Evolutionary conservation across 2,113 vertebrate genomes (phyloP), one percentile per base, ranked within the genome.

Genomic region (Semnornis frantzii): DNA sequence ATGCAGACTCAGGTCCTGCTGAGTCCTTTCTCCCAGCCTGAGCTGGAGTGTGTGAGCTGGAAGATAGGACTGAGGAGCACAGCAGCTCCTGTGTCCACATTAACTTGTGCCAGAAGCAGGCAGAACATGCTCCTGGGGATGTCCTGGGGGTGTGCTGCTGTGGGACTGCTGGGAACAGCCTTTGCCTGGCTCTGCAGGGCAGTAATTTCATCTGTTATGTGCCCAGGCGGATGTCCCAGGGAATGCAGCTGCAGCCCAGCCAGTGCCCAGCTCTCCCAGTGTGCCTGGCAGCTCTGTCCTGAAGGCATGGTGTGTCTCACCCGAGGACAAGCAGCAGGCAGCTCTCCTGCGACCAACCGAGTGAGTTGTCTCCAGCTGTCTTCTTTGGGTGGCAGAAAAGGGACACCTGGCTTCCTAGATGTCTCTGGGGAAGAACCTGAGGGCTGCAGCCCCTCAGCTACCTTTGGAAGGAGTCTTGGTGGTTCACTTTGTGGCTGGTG

Each of bases 321-420:
- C 98, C 63, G 98, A 98, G 27, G 99, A 99, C 21, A 99, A 99
- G 71, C 99, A 98, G 94, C 98, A 98, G 92, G 96, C 98, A 80
- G 97, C 97, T 74, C 97, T 98, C 74, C 91, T 46, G 77, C 98
- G 98, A 84, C 98, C 99, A 34, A 98, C 99, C 2, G 98, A 99
- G 99, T 99, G 95, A 99, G 99, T 97, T 33, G 28, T 54, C 44
- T 85, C n/a, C 37, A 5, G n/a, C 73, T 70, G 12, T 65, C 9
- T 78, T 88, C 66, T 74, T 23, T 46, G 0, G 2, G 63, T 44
- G 63, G 23, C 52, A n/a, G 15, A 6, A 69, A 23, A 52, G 64
- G 59, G 42, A 39, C 33, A 39, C 30, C 13, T 33, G 48, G 12
- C 33, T 79, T 91, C 55, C 31, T 46, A 69, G 39, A 20, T 2